Percentiles rank a stretch among this genome's conserved stretches.
Evolutionary conservation across 2,888 invertebrate genomes (phyloP).

Genomic region (Drosophila seclusa): DNA sequence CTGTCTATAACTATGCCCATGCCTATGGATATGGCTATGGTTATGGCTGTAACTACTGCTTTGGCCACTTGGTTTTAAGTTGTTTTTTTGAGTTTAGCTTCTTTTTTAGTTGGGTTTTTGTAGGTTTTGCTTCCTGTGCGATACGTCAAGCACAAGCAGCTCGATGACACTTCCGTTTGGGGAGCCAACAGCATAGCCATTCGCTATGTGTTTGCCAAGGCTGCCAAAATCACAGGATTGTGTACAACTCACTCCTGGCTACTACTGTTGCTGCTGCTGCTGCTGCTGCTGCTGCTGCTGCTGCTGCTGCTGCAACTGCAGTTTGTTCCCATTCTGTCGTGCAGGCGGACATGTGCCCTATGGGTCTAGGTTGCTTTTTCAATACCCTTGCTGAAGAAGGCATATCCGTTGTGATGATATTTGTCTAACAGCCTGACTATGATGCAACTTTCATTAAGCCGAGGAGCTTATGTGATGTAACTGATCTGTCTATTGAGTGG

Average conservation of each 20-base stretch:
- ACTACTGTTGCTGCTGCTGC: background rate
- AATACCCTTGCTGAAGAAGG: conserved; percentile 3
- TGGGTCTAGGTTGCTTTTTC: conserved; percentile 9
- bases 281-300: conserved; percentile 7
- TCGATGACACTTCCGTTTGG: conserved; percentile 45
- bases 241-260: conserved; percentile 5
- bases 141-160: conserved; percentile 21
- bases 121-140: conserved; percentile 61
- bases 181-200: conserved; percentile 19
- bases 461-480: background rate
- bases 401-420: background rate
- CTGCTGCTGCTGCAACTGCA: conserved; percentile 17
- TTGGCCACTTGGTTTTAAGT: conserved; percentile 4
- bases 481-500: background rate
- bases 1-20: conserved; percentile 24
- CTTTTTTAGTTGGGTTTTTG: conserved; percentile 55
- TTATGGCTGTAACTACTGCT: conserved; percentile 8
- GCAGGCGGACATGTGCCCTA: conserved; percentile 28
- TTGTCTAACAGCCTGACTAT: background rate
- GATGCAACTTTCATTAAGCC: background rate
- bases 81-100: conserved; percentile 16
- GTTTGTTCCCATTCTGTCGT: conserved; percentile 51
- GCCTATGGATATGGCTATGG: conserved; percentile 11
- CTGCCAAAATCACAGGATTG: conserved; percentile 13
- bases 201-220: conserved; percentile 13